These are phyloP conservation scores for Actinemys pallida DNA, from an alignment of 2,113 vertebrate genomes.

Conservation along the genomic window DNA sequence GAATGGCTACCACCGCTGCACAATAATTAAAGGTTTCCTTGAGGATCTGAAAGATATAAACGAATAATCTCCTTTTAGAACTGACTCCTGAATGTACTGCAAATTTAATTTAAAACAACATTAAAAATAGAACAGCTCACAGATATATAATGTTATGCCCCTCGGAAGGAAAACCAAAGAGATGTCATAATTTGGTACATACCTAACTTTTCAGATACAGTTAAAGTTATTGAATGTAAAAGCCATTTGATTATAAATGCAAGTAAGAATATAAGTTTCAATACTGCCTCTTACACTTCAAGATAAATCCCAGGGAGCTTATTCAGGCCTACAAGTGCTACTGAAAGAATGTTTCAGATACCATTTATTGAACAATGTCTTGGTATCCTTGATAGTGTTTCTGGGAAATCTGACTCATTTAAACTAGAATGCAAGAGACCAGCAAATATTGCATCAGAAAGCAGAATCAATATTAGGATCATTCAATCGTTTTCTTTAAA, in stretches of 20 bases:
- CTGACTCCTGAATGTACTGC: background rate
- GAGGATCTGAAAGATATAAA: background rate
- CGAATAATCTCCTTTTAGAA: background rate
- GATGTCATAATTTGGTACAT: background rate
- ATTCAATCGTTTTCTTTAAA: background rate
- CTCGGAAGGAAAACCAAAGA: background rate
- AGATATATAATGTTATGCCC: background rate
- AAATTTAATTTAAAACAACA: background rate
- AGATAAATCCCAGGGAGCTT: background rate
- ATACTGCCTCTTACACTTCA: background rate
- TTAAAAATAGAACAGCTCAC: background rate
- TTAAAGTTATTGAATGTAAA: background rate
- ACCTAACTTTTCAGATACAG: background rate
- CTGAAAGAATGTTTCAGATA: background rate
- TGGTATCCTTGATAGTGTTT: background rate
- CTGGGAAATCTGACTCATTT: background rate
- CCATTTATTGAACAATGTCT: background rate
- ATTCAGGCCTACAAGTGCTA: background rate
- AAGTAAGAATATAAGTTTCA: background rate
- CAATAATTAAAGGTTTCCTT: background rate
- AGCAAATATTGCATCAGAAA: background rate
- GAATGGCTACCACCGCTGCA: background rate
- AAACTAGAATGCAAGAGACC: background rate
- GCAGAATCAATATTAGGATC: background rate
- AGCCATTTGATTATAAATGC: background rate